Evolutionary conservation across 2,888 invertebrate genomes (phyloP).

Genomic region (Stenichneumon culpator): DNA sequence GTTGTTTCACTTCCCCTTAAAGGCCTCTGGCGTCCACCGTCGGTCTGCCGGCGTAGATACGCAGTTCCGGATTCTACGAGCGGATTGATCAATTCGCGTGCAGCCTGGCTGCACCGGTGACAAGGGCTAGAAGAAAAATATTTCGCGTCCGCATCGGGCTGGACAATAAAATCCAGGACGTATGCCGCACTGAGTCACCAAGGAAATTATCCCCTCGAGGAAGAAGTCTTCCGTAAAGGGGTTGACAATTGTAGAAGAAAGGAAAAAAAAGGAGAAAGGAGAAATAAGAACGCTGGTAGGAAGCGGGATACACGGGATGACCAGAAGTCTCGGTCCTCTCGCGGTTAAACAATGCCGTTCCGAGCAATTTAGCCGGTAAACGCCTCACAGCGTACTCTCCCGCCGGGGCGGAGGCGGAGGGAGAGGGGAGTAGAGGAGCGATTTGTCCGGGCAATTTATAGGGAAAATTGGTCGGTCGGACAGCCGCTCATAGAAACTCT

Average conservation of each 20-base stretch:
- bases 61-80: neutral
- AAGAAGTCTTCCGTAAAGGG: constrained; percentile 75
- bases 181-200: neutral
- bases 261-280: constrained; percentile 8
- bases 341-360: constrained; percentile 84
- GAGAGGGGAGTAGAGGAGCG: constrained; percentile 70
- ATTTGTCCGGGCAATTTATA: constrained; percentile 84
- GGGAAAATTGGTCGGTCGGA: constrained; percentile 83
- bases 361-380: constrained; percentile 83
- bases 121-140: constrained; percentile 8
- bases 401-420: constrained; percentile 35
- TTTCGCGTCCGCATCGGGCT: neutral
- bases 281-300: constrained; percentile 50
- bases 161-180: constrained; percentile 13
- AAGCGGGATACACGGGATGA: constrained; percentile 79
- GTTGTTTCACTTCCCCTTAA: too few relatives aligned
- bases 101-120: neutral
- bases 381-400: constrained; percentile 71
- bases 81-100: constrained; percentile 3
- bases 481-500: constrained; percentile 56
- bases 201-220: constrained; percentile 54
- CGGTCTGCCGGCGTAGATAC: neutral
- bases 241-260: constrained; percentile 69
- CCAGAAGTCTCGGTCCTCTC: constrained; percentile 76
- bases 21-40: constrained; percentile 71